Evolutionary conservation across 2,888 invertebrate genomes (phyloP).

Genomic region (Bembecia ichneumoniformis): DNA sequence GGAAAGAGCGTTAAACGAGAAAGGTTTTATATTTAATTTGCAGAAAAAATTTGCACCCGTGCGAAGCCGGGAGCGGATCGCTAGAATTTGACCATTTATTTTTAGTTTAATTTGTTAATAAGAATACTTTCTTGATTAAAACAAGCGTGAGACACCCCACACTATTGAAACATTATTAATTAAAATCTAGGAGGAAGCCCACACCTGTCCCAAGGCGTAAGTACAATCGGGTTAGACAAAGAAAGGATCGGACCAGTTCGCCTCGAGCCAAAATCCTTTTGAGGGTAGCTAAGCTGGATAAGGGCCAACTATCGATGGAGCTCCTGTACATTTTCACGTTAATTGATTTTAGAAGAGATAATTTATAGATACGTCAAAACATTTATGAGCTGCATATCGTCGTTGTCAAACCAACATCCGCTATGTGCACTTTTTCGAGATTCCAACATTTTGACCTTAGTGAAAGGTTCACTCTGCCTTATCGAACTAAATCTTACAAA

Average conservation of each 20-base stretch:
- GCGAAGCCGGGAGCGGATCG: too few species aligned
- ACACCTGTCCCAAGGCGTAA: constrained; percentile 57
- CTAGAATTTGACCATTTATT: too few species aligned
- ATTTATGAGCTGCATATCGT: too few species aligned
- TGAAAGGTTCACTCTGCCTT: too few species aligned
- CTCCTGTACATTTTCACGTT: constrained; percentile 5
- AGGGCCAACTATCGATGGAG: constrained; percentile 55
- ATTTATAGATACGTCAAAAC: background rate
- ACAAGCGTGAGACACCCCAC: constrained; percentile 18
- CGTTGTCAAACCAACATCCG: too few species aligned
- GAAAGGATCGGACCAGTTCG: constrained; percentile 45
- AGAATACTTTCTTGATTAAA: background rate
- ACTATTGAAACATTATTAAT: constrained; percentile 66
- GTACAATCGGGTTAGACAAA: constrained; percentile 46
- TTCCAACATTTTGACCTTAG: too few species aligned
- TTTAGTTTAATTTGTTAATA: too few species aligned
- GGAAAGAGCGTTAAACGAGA: too few species aligned
- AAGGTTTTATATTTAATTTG: too few species aligned
- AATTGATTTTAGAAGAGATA: constrained; percentile 17
- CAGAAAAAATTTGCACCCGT: too few species aligned
- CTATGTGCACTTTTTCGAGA: too few species aligned
- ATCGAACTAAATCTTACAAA: too few species aligned
- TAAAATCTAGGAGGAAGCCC: constrained; percentile 58
- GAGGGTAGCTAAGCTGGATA: constrained; percentile 49
- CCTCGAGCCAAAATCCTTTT: constrained; percentile 46